phyloP scores from a whole-genome alignment of 2,888 invertebrate species.

The Notocelia uddmanniana region DNA sequence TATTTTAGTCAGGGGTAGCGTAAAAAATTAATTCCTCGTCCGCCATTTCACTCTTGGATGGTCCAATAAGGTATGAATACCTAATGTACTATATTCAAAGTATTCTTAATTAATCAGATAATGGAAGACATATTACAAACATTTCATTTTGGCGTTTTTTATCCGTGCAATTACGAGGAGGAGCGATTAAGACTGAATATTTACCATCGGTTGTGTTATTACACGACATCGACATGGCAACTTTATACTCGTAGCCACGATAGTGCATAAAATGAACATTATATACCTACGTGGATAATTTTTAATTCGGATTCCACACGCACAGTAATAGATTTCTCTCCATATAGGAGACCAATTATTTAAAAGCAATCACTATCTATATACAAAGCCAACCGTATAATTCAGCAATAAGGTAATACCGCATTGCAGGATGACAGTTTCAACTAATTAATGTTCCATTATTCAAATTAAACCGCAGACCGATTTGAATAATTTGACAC shows the following conservation, averaged over 20 bases:
- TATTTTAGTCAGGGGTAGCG: too few species aligned
- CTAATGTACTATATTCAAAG: too few species aligned
- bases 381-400: slow-evolving; percentile 6
- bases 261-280: not conserved
- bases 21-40: too few species aligned
- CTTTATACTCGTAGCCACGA: not conserved
- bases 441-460: slow-evolving; percentile 29
- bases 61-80: too few species aligned
- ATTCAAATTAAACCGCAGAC: slow-evolving; percentile 18
- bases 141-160: too few species aligned
- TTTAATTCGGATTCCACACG: not conserved
- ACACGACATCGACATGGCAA: too few species aligned
- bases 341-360: not conserved
- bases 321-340: not conserved
- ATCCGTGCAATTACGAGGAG: too few species aligned
- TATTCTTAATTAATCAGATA: too few species aligned
- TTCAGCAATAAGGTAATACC: slow-evolving; percentile 25
- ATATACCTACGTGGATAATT: not conserved
- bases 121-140: too few species aligned
- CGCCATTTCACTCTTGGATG: too few species aligned
- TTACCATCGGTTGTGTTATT: too few species aligned
- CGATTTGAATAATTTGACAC: slow-evolving; percentile 34
- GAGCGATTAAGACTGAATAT: too few species aligned
- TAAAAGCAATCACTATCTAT: not conserved
- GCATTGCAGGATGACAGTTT: slow-evolving; percentile 31